phyloP scores from a whole-genome alignment of 92 coral and sea anemone genomes.

The Diadumene lineata region DNA sequence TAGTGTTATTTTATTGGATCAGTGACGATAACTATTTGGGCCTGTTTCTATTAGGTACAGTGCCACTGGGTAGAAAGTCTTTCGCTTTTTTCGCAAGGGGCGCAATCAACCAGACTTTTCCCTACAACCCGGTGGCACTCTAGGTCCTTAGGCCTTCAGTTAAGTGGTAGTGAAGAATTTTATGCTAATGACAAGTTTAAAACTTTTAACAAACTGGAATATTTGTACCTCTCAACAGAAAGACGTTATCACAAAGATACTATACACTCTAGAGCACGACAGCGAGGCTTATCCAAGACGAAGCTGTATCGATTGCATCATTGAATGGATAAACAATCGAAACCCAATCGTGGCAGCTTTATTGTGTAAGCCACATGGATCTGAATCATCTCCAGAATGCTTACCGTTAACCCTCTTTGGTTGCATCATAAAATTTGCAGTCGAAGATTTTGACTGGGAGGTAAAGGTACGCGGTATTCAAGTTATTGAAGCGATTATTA shows the following conservation, averaged over 20 bases:
- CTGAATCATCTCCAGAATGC: neutral
- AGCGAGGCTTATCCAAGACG: constrained; percentile 94
- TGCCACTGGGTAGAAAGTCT: too few relatives aligned
- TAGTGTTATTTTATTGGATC: too few relatives aligned
- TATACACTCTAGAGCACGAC: constrained; percentile 51
- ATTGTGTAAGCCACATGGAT: neutral
- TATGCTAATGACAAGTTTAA: too few relatives aligned
- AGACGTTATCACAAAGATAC: constrained; percentile 51
- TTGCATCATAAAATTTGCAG: constrained; percentile 11
- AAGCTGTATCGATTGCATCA: constrained; percentile 62
- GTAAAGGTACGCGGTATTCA: constrained; percentile 80
- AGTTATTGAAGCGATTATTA: constrained; percentile 63
- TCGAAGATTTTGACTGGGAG: constrained; percentile 98
- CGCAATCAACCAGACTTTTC: too few relatives aligned
- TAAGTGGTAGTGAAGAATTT: too few relatives aligned
- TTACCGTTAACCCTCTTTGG: neutral
- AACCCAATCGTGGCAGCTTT: constrained; percentile 47
- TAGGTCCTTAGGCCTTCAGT: too few relatives aligned
- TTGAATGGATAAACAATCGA: constrained; percentile 50
- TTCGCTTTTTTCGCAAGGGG: too few relatives aligned
- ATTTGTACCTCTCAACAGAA: constrained; percentile 37
- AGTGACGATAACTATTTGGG: too few relatives aligned
- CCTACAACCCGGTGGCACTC: too few relatives aligned
- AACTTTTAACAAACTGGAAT: neutral
- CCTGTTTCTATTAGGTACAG: too few relatives aligned